Conservation (phyloP, 2,888 invertebrate species). For the Masnerella sp. region DNA sequence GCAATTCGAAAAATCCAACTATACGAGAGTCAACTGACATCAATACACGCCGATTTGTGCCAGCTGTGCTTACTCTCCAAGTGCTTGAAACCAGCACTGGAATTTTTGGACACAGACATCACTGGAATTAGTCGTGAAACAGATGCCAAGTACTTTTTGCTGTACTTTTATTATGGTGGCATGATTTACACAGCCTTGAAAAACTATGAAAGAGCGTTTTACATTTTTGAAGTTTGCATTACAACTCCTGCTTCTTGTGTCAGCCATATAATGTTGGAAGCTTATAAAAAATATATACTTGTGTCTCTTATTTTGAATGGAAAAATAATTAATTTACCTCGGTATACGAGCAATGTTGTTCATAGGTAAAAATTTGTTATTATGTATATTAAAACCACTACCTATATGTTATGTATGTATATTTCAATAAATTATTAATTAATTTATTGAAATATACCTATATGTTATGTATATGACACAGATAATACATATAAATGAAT, state of each 20-base stretch:
- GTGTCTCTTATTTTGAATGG: conserved; percentile 95
- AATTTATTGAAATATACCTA: too few relatives aligned
- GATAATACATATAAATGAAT: too few relatives aligned
- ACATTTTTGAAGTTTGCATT: conserved; percentile 96
- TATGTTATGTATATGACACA: too few relatives aligned
- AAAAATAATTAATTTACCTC: conserved; percentile 90
- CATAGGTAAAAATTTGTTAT: conserved; percentile 73
- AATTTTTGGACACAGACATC: conserved; percentile 92
- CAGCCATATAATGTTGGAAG: conserved; percentile 97
- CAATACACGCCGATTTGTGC: conserved; percentile 95
- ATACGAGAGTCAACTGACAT: conserved; percentile 93
- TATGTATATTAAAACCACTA: not conserved
- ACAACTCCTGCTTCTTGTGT: conserved; percentile 97
- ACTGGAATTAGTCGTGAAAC: conserved; percentile 92
- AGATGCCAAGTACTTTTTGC: conserved; percentile 92
- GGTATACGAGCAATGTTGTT: conserved; percentile 94
- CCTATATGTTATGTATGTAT: not conserved
- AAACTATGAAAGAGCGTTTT: conserved; percentile 94
- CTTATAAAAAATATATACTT: conserved; percentile 97
- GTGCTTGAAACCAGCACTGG: conserved; percentile 93
- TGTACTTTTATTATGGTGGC: conserved; percentile 98
- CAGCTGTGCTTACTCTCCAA: conserved; percentile 94
- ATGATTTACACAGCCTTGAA: conserved; percentile 97
- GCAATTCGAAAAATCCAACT: conserved; percentile 93
- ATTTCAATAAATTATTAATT: too few relatives aligned